Evolutionary conservation across 2,888 invertebrate species (phyloP), one percentile per base, ranked within the genome.

Genomic region (Harpagoxenus sublaevis): DNA sequence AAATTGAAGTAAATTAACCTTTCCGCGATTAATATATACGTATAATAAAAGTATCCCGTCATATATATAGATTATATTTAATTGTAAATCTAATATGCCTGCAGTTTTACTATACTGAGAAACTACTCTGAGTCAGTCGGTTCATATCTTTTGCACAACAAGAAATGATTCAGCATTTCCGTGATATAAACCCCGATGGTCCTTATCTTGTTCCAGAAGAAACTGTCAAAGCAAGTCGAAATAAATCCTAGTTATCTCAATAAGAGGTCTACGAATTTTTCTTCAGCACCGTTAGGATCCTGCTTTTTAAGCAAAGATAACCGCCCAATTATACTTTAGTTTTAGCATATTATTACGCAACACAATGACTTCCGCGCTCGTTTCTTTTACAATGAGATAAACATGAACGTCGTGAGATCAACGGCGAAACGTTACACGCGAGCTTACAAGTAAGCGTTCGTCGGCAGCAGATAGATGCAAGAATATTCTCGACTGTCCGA

Each of bases 231-330:
- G 10, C 53, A 15, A 57, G 39, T n/a, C 9, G 28, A 45, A 79
- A 75, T 83, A 74, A 83, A 86, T 83, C 28, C 10, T 18, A 3
- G n/a, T 85, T 83, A 85, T 86, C 75, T 85, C 51, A n/a, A 35
- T 28, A 70, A 48, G 31, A 31, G 12, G 53, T 79, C 31, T 23
- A 42, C 51, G 42, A 65, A 62, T 35, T 53, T 53, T 74, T 28
- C 31, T 65, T 39, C 6, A 31, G 48, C 12, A 28, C 2, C 2
- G 28, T 35, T 62, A 48, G 3, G 2, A 12, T 23, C n/a, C 15
- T 31, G 4, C 18, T 2, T 15, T 9, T 18, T 28, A 23, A 23
- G 23, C 23, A 12, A 2, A 62, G n/a, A 62, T 35, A 35, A 48
- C 9, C 35, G 48, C 28, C 35, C 35, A 75, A 75, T 75, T 75